Percentiles rank a stretch among this genome's conserved stretches.
These are phyloP conservation scores for Leucopsar rothschildi DNA, from an alignment of 2,113 vertebrate genomes.

Conservation along the genomic window DNA sequence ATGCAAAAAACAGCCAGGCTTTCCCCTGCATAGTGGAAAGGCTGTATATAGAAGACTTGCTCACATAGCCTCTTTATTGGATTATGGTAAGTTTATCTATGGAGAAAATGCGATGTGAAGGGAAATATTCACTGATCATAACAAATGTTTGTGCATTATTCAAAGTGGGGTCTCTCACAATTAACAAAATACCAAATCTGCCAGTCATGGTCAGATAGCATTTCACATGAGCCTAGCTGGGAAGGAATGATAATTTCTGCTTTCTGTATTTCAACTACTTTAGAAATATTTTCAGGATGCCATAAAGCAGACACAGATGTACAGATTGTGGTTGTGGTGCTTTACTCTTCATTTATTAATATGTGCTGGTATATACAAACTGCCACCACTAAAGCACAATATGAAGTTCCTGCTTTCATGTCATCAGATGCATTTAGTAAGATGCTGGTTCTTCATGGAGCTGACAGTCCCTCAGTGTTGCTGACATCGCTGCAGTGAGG, in stretches of 20 bases:
- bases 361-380: background rate
- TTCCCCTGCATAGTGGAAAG: background rate
- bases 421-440: background rate
- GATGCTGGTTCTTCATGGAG: background rate
- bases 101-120: constrained; percentile 19
- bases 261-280: background rate
- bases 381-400: background rate
- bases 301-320: background rate
- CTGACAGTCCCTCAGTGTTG: background rate
- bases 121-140: constrained; percentile 8
- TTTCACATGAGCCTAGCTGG: constrained; percentile 17
- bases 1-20: background rate
- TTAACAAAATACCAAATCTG: constrained; percentile 37
- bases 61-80: background rate
- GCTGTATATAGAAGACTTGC: background rate
- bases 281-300: background rate
- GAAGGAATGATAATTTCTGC: background rate
- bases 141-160: background rate
- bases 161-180: constrained; percentile 24
- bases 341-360: constrained; percentile 17
- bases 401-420: background rate
- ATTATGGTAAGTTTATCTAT: constrained; percentile 33
- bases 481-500: background rate
- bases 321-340: background rate
- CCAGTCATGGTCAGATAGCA: constrained; percentile 2